Evolutionary conservation across 2,888 invertebrate species (phyloP), one percentile per base, ranked within the genome.

Genomic region (Agrotis ipsilon): DNA sequence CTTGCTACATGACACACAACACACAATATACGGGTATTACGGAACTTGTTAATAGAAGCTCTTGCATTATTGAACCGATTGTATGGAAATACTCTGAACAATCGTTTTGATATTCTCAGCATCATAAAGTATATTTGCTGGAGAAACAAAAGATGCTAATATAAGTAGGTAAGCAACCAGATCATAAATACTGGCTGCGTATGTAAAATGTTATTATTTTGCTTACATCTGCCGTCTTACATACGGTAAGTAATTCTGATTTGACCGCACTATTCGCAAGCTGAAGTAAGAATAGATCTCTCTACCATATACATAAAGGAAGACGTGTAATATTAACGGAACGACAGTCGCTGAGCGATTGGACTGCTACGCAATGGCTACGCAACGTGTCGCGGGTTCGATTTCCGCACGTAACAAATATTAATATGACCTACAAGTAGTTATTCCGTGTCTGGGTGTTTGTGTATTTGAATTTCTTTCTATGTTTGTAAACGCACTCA

Each of bases 51-150:
- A 86, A 78, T 85, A 77, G 81, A 81, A 85, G 61, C 81, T 75
- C 65, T 81, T 85, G 85, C 81, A 85, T 85, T 86, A 86, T 86
- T 86, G 87, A 82, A 81, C 65, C 83, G 75, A 85, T 85, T 85
- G 85, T 85, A 86, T 85, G 87, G 87, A 83, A 85, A 85, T 85
- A 57, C 51, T 11, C 43, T 51, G 80, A 77, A 77, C 79, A 77
- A 81, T 75, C 66, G 85, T 86, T 85, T 79, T 85, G 73, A 84
- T 86, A 81, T 84, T 81, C 80, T 63, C 73, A 66, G 63, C 61
- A 75, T 81, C 77, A 81, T 84, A 81, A 86, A 81, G 66, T 74
- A 86, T 76, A 86, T 86, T 82, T 78, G 61, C 75, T 24, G 66
- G 62, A 79, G 81, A 83, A 83, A 73, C 78, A 80, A 75, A 71